Base-by-base conservation (phyloP, 2,797 vertebrate genomes). In the Gallinago solitaria region DNA sequence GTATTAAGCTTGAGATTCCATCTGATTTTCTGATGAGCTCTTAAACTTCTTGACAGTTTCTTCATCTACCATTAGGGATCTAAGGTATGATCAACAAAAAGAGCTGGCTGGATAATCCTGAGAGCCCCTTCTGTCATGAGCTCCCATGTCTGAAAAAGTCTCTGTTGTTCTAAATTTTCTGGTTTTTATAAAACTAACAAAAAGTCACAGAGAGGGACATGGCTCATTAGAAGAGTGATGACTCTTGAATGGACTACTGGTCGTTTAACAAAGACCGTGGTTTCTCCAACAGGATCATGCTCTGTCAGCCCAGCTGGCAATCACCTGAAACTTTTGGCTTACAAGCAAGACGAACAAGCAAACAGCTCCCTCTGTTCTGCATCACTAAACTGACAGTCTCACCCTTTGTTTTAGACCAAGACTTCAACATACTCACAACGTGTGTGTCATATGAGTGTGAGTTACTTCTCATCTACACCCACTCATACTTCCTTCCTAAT, bases 401-500 rank as follows among this genome's bases (percentile, higher is more conserved):
- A 92, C 35, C 76, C 92, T 97, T 96, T 95, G 89, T 96, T 95
- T 95, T 91, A 96, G 69, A 95, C 78, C 94, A 97, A 90, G 85
- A 82, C 93, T 96, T 96, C 92, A 95, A 84, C 77, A 86, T 87
- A 73, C 60, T 65, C 41, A 6, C 92, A 97, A 95, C 14, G 53
- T 84, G 73, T 75, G 87, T 97, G 97, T 98, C 97, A 97, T 90
- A 82, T 95, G 97, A 97, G 87, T 89, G 89, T 95, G 95, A 98
- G 96, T 83, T 96, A 83, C 89, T 98, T 97, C 97, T 98, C 96
- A 96, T 96, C 94, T 96, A 87, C 95, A 94, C 97, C 97, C 96
- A 98, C 97, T 97, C 96, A 91, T 48, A 94, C 97, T 98, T 98
- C 97, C 98, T 98, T 98, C 96, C 97, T 98, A 98, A 97, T 96